These are phyloP conservation scores for Spinus pinus DNA, from an alignment of 2,797 vertebrate species.

Conservation along the genomic window DNA sequence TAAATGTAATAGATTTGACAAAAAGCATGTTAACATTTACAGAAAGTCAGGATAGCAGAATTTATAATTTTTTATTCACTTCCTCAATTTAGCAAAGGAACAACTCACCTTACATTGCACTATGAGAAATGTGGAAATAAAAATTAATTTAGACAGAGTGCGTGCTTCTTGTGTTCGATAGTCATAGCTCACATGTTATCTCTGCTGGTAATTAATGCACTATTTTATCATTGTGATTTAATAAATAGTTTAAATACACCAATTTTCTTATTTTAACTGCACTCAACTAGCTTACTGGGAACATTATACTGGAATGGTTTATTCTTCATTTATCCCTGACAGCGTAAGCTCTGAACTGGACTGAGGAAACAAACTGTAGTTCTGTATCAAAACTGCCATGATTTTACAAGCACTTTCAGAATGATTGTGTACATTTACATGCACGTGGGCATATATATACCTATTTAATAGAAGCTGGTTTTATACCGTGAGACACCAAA, in stretches of 20 bases:
- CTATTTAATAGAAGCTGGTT: background rate
- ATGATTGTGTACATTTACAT: too few species aligned
- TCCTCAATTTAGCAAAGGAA: background rate
- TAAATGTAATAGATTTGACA: background rate
- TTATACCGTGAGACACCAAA: background rate
- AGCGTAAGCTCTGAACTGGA: background rate
- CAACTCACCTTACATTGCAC: background rate
- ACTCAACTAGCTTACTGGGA: background rate
- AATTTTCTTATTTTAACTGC: background rate
- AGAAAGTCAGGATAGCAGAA: background rate
- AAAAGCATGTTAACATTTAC: background rate
- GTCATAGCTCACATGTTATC: background rate
- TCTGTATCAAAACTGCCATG: background rate
- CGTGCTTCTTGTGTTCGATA: background rate
- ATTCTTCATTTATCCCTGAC: background rate
- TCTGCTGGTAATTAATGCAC: background rate
- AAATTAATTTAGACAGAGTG: background rate
- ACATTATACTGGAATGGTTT: background rate
- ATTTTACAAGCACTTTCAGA: background rate
- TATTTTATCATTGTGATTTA: background rate
- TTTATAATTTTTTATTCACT: background rate
- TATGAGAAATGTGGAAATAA: background rate
- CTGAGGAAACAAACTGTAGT: background rate
- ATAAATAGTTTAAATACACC: background rate
- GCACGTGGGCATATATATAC: rapidly evolving